Evolutionary conservation across 2,797 vertebrate genomes (phyloP).

Genomic region (Varecia variegata): DNA sequence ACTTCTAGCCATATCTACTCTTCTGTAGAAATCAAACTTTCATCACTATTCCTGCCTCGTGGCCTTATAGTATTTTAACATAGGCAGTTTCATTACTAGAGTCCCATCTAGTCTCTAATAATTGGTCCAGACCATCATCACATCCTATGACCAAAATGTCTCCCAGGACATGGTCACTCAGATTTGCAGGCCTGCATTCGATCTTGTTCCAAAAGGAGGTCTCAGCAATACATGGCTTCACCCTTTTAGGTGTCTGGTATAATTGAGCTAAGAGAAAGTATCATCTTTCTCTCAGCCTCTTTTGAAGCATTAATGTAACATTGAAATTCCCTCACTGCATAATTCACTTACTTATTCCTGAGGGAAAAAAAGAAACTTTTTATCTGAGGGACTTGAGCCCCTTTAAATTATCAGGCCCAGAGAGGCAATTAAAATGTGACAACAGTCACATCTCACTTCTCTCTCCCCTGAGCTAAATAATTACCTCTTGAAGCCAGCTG

Average conservation of each 20-base stretch:
- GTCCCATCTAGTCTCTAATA: background rate
- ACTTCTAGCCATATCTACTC: too few species aligned
- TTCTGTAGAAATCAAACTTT: too few species aligned
- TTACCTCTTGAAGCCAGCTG: too few species aligned
- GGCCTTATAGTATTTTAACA: too few species aligned
- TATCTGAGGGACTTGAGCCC: too few species aligned
- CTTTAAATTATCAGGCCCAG: too few species aligned
- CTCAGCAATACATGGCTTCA: background rate
- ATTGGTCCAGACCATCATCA: background rate
- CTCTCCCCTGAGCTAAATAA: too few species aligned
- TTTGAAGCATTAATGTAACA: background rate
- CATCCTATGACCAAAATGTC: background rate
- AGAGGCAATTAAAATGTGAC: too few species aligned
- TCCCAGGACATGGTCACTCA: background rate
- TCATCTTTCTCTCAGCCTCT: background rate
- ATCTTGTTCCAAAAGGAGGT: background rate
- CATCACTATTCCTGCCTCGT: too few species aligned
- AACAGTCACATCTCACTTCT: too few species aligned
- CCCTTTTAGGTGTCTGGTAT: background rate
- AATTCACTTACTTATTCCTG: background rate
- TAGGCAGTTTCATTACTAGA: background rate
- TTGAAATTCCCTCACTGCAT: background rate
- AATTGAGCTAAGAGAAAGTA: background rate
- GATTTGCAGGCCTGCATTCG: background rate
- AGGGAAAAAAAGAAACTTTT: too few species aligned